These are phyloP conservation scores for Orius laevigatus DNA, from an alignment of 1,140 invertebrate genomes.

Conservation along the genomic window DNA sequence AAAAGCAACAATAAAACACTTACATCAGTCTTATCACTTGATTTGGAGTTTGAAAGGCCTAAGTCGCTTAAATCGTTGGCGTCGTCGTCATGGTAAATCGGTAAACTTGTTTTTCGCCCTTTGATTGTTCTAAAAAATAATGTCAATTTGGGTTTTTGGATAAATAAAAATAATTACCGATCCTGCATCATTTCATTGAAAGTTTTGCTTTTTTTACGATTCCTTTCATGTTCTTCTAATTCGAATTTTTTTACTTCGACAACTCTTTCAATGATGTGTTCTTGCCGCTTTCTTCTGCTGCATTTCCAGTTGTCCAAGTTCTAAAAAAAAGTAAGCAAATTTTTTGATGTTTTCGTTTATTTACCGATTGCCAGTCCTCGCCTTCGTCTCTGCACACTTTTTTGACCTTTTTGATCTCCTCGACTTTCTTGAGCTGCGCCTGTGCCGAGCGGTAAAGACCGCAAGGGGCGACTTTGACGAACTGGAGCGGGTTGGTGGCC, in stretches of 20 bases:
- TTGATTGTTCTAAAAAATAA: slow-evolving; percentile 1
- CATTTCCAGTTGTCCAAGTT: slow-evolving; percentile 90
- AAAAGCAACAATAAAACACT: neutral
- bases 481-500: slow-evolving; percentile 71
- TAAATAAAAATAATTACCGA: slow-evolving; percentile 37
- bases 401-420: slow-evolving; percentile 64
- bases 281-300: slow-evolving; percentile 71
- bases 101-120: slow-evolving; percentile 38
- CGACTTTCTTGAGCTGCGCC: slow-evolving; percentile 67
- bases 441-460: slow-evolving; percentile 66
- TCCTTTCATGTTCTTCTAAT: slow-evolving; percentile 54
- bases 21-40: slow-evolving; percentile 29
- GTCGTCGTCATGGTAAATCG: slow-evolving; percentile 59
- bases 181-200: slow-evolving; percentile 90
- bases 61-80: slow-evolving; percentile 65
- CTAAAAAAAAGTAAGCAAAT: slow-evolving; percentile 30
- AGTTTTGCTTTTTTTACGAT: slow-evolving; percentile 65
- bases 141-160: neutral
- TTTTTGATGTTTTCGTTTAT: slow-evolving; percentile 24
- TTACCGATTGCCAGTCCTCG: slow-evolving; percentile 85
- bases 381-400: slow-evolving; percentile 59
- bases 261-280: slow-evolving; percentile 74
- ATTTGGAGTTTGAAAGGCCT: slow-evolving; percentile 57
- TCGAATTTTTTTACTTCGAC: slow-evolving; percentile 75
- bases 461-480: slow-evolving; percentile 72